Conservation (phyloP, 2,888 invertebrate species). For the Epirrita christyi region DNA sequence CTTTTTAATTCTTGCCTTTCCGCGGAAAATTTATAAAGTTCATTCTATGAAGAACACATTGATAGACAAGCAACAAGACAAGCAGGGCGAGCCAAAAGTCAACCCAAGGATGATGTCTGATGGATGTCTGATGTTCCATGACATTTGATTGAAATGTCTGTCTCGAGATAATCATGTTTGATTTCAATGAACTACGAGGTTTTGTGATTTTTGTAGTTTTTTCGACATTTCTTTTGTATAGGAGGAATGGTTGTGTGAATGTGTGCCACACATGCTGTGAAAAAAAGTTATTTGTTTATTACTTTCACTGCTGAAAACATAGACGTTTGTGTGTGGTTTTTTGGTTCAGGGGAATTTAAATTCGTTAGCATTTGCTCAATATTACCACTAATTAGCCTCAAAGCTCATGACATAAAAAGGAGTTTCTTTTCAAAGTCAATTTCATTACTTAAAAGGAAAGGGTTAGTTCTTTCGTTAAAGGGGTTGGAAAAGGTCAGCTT, state of each 20-base stretch:
- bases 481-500: slow-evolving; percentile 39
- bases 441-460: slow-evolving; percentile 53
- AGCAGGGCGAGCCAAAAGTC: slow-evolving; percentile 35
- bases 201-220: not conserved
- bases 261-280: too few relatives aligned
- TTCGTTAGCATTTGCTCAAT: not conserved
- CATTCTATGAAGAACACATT: not conserved
- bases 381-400: not conserved
- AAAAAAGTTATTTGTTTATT: too few relatives aligned
- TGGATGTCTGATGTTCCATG: slow-evolving; percentile 19
- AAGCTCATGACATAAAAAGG: not conserved
- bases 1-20: not conserved
- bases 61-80: slow-evolving; percentile 12
- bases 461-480: slow-evolving; percentile 36
- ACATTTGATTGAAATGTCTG: slow-evolving; percentile 27
- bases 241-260: too few relatives aligned
- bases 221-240: too few relatives aligned
- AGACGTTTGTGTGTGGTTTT: too few relatives aligned
- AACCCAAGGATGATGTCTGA: slow-evolving; percentile 28
- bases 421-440: slow-evolving; percentile 39
- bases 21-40: not conserved
- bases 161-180: slow-evolving; percentile 7
- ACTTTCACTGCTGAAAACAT: too few relatives aligned
- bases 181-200: slow-evolving; percentile 5
- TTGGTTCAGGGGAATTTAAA: too few relatives aligned